A percentile compares a stretch with the other conserved stretches of the same genome.
Conservation (phyloP, 2,888 invertebrate genomes). For the Drosophila mayaguana region DNA sequence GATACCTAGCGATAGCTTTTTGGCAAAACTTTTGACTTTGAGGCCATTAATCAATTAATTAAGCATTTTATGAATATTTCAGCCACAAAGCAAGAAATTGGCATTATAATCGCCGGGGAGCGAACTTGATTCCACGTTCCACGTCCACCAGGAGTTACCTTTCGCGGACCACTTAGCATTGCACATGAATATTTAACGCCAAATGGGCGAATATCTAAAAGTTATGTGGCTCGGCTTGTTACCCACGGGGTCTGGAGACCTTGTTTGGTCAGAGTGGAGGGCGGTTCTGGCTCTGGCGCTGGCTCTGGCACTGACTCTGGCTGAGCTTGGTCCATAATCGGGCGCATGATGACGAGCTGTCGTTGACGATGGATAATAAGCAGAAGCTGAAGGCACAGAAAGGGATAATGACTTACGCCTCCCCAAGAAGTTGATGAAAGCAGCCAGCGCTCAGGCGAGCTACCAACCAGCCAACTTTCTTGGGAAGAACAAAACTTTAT, state of each 20-base stretch:
- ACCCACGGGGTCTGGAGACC: slow-evolving; percentile 15
- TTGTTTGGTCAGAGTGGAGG: not conserved
- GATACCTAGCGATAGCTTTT: slow-evolving; percentile 64
- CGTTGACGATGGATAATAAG: slow-evolving; percentile 68
- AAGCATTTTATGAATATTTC: slow-evolving; percentile 79
- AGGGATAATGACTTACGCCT: slow-evolving; percentile 68
- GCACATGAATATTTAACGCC: slow-evolving; percentile 75
- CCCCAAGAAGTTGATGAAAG: slow-evolving; percentile 53
- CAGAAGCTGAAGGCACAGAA: slow-evolving; percentile 50
- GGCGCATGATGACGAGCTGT: slow-evolving; percentile 63
- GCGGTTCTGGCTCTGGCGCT: not conserved
- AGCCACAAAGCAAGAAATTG: slow-evolving; percentile 52
- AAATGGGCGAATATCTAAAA: slow-evolving; percentile 59
- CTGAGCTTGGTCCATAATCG: slow-evolving; percentile 55
- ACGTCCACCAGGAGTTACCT: slow-evolving; percentile 49
- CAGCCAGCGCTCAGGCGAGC: slow-evolving; percentile 28
- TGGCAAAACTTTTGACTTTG: slow-evolving; percentile 64
- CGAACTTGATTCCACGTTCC: slow-evolving; percentile 6
- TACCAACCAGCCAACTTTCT: slow-evolving; percentile 57
- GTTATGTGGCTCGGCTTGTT: slow-evolving; percentile 41
- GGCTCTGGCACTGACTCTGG: too few species aligned
- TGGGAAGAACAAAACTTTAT: slow-evolving; percentile 70
- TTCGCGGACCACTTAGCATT: slow-evolving; percentile 60
- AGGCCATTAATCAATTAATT: slow-evolving; percentile 82
- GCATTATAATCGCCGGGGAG: slow-evolving; percentile 57